Conservation (phyloP, 1,140 invertebrate species). For the Musca domestica region DNA sequence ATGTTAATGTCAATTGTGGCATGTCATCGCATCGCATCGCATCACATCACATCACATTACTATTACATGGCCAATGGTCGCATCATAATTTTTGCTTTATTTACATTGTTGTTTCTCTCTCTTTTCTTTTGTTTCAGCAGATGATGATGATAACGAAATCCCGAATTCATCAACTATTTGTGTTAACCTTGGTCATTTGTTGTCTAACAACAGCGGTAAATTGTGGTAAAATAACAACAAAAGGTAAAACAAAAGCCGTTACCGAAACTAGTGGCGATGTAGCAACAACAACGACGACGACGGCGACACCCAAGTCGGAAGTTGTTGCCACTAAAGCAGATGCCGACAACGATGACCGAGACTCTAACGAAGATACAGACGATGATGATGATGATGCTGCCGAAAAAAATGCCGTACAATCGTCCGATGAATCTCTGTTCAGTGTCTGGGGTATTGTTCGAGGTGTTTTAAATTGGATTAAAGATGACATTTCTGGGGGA, state of each 20-base stretch:
- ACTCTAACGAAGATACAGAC: constrained; percentile 23
- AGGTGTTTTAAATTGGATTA: constrained; percentile 43
- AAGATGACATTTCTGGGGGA: constrained; percentile 49
- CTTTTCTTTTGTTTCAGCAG: not conserved
- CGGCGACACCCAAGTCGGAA: not conserved
- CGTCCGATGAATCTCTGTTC: constrained; percentile 34
- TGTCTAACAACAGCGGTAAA: not conserved
- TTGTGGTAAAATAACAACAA: constrained; percentile 15
- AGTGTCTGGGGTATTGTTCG: constrained; percentile 50
- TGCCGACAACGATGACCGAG: constrained; percentile 29
- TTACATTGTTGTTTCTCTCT: not conserved
- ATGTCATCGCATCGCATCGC: too few relatives aligned
- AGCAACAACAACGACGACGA: not conserved
- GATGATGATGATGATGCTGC: constrained; percentile 26
- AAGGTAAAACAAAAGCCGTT: not conserved
- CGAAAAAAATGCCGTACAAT: constrained; percentile 39
- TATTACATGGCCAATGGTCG: too few relatives aligned
- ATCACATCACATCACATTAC: too few relatives aligned
- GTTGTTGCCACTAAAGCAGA: not conserved
- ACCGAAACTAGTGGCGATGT: not conserved
- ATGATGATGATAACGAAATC: not conserved
- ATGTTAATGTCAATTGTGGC: too few relatives aligned
- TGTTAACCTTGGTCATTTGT: constrained; percentile 3
- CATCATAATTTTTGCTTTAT: too few relatives aligned
- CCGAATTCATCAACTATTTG: constrained; percentile 6